These are phyloP conservation scores for Ceraclea dissimilis DNA, from an alignment of 2,888 invertebrate species.

Conservation along the genomic window DNA sequence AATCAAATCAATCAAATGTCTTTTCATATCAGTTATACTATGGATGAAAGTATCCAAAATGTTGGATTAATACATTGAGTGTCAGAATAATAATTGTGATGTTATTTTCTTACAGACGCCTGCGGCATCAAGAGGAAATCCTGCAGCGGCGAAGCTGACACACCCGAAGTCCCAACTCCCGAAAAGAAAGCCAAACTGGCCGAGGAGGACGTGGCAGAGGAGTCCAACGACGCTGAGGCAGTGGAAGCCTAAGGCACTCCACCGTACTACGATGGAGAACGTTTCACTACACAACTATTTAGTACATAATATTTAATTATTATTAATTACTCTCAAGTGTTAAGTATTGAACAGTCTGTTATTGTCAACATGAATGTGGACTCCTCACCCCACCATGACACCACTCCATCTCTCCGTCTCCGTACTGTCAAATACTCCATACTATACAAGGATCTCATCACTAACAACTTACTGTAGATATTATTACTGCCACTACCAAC, in stretches of 20 bases:
- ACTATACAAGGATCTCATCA: no score
- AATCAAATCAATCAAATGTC: no score
- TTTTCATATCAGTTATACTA: no score
- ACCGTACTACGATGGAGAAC: slow-evolving; percentile 15
- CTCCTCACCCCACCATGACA: slow-evolving; percentile 4
- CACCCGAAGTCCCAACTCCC: slow-evolving; percentile 54
- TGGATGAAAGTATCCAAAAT: no score
- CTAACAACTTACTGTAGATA: no score
- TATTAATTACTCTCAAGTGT: slow-evolving; percentile 17
- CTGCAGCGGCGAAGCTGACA: slow-evolving; percentile 47
- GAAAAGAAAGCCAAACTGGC: slow-evolving; percentile 67
- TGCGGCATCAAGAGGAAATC: slow-evolving; percentile 65
- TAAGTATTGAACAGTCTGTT: slow-evolving; percentile 26
- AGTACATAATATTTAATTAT: slow-evolving; percentile 17
- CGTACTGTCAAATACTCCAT: no score
- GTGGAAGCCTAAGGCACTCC: slow-evolving; percentile 46
- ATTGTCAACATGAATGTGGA: slow-evolving; percentile 24
- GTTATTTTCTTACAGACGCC: slow-evolving; percentile 30
- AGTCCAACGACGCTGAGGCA: slow-evolving; percentile 48
- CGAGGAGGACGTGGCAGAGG: slow-evolving; percentile 50
- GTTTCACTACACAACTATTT: slow-evolving; percentile 18
- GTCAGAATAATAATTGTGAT: no score
- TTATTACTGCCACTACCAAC: no score
- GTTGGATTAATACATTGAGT: no score
- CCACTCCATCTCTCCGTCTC: background rate